A percentile compares a stretch with the other conserved stretches of the same genome.
These are phyloP conservation scores for Apogon hyalosoma DNA, from an alignment of 2,797 vertebrate genomes.

Conservation along the genomic window DNA sequence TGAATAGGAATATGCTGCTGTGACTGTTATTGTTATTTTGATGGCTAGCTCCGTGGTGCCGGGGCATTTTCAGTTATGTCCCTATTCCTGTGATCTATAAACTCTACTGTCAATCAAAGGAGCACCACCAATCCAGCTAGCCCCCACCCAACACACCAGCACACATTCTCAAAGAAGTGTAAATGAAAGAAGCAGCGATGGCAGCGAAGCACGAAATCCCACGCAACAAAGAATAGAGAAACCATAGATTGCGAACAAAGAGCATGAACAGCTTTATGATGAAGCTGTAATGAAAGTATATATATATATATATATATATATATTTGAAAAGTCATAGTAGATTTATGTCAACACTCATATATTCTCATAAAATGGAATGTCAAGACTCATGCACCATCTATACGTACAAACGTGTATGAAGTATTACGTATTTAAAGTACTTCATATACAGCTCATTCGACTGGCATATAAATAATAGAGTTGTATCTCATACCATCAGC, in stretches of 20 bases:
- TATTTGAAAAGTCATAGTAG: not conserved
- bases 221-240: not conserved
- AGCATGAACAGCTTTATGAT: not conserved
- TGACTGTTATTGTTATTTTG: conserved; percentile 31
- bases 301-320: not conserved
- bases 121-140: not conserved
- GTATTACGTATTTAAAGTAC: not conserved
- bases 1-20: conserved; percentile 4
- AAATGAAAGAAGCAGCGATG: conserved; percentile 5
- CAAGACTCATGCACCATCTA: not conserved
- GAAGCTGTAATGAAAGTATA: not conserved
- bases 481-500: too few relatives aligned
- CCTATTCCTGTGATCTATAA: conserved; percentile 20
- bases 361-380: not conserved
- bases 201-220: conserved; percentile 24
- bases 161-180: conserved; percentile 3
- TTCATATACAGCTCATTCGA: not conserved
- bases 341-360: not conserved
- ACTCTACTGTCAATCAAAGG: conserved; percentile 38
- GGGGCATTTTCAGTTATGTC: not conserved
- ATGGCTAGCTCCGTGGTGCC: conserved; percentile 15
- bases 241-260: not conserved
- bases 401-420: not conserved
- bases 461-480: not conserved
- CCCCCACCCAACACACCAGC: not conserved